Base-by-base conservation (phyloP, 2,797 vertebrate genomes). In the Helostoma temminkii region DNA sequence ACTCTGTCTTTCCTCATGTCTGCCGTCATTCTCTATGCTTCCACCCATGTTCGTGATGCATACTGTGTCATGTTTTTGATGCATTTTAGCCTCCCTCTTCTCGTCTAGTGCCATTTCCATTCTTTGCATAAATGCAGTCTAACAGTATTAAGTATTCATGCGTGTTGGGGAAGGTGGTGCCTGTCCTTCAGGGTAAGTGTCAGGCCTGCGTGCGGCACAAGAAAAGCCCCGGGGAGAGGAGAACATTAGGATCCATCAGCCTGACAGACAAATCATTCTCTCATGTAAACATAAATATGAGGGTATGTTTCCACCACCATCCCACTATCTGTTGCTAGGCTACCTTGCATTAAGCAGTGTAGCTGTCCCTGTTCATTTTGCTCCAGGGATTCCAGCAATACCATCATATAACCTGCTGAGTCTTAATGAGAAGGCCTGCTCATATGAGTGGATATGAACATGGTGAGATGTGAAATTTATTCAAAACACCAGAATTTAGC, bases 211-310 rank as follows among this genome's bases (percentile, higher is more conserved):
- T 91, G 85, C 78, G 80, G 91, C 88, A 89, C 87, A 89, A 89
- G 85, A 91, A 89, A 91, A 89, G 88, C 91, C 90, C 88, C 61
- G 69, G 90, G 90, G 92, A 92, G 90, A 88, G 82, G 82, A 89
- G 90, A 90, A 93, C 91, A 93, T 94, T 93, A 92, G 92, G 92
- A 93, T 92, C 93, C 93, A 93, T 94, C 94, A 94, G 91, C 78
- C 89, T 94, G 94, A 94, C 94, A 95, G 93, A 94, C 92, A 91
- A 93, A 93, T 94, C 93, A 92, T 94, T 94, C 93, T 94, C 90
- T 94, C 92, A 94, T 94, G 94, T 94, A 95, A 95, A 95, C 94
- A 95, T 94, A 94, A 94, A 94, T 95, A 94, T 93, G 92, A 93
- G 92, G 93, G 93, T 93, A 93, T 93, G 93, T 94, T 94, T 91